phyloP scores from a whole-genome alignment of 2,888 invertebrate genomes.

The Tricholauxania praeusta region DNA sequence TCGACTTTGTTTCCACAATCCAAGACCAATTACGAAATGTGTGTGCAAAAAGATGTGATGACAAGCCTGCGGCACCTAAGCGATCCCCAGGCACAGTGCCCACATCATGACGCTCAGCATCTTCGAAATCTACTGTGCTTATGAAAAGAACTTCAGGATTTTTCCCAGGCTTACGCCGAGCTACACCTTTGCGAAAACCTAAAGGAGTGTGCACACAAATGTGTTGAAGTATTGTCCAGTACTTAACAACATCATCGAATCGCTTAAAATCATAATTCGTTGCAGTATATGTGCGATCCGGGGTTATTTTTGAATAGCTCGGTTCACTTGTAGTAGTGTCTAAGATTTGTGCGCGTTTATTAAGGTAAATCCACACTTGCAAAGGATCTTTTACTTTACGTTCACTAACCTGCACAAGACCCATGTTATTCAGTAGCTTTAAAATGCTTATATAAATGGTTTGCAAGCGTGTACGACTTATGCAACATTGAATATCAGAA shows the following conservation, averaged over 20 bases:
- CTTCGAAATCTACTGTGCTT: conserved; percentile 52
- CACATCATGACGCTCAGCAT: conserved; percentile 68
- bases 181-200: conserved; percentile 53
- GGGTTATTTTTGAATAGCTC: conserved; percentile 73
- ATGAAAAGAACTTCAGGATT: conserved; percentile 50
- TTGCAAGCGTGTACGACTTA: conserved; percentile 56
- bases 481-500: conserved; percentile 51
- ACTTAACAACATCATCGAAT: conserved; percentile 72
- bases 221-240: conserved; percentile 78
- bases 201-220: conserved; percentile 77
- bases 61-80: conserved; percentile 75
- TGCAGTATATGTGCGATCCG: conserved; percentile 71
- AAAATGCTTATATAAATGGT: conserved; percentile 67
- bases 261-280: conserved; percentile 71
- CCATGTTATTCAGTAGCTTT: conserved; percentile 74
- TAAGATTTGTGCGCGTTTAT: conserved; percentile 72
- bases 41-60: conserved; percentile 77
- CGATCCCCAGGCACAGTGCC: conserved; percentile 79
- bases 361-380: conserved; percentile 80
- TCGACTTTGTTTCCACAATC: conserved; percentile 55
- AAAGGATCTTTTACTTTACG: conserved; percentile 72
- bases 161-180: conserved; percentile 44
- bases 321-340: conserved; percentile 76
- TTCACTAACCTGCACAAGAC: conserved; percentile 76
- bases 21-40: conserved; percentile 76